Evolutionary conservation across 2,888 invertebrate genomes (phyloP).

Genomic region (Clostera curtula): DNA sequence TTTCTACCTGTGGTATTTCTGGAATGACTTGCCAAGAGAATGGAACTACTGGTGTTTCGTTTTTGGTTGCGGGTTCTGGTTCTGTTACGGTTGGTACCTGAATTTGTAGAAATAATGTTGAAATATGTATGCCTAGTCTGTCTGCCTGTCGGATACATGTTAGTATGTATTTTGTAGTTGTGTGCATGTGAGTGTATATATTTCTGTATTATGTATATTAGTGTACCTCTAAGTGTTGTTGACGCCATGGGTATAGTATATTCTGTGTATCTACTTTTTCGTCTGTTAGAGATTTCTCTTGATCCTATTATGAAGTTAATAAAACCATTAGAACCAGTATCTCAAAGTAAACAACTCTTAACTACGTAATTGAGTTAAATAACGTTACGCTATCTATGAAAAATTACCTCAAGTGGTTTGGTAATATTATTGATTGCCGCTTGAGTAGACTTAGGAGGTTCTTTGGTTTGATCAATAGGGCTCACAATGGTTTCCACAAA

Average conservation of each 20-base stretch:
- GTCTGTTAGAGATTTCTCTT: slow-evolving; percentile 11
- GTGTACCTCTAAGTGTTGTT: slow-evolving; percentile 22
- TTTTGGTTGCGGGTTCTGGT: slow-evolving; percentile 42
- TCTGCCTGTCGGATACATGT: background rate
- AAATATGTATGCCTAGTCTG: background rate
- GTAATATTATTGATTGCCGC: too few species aligned
- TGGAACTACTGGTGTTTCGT: slow-evolving; percentile 48
- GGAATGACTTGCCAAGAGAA: slow-evolving; percentile 67
- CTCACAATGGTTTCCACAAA: too few species aligned
- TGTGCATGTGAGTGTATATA: slow-evolving; percentile 4
- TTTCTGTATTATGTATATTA: slow-evolving; percentile 2
- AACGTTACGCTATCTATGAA: too few species aligned
- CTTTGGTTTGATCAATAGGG: too few species aligned
- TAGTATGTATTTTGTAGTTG: slow-evolving; percentile 7
- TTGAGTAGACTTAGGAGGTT: too few species aligned
- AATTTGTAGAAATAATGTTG: slow-evolving; percentile 12
- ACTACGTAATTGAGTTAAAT: too few species aligned
- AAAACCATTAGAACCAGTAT: too few species aligned
- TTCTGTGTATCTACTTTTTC: slow-evolving; percentile 22
- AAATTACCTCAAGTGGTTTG: too few species aligned
- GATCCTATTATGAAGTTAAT: slow-evolving; percentile 8
- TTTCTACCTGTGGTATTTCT: slow-evolving; percentile 64
- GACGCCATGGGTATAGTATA: slow-evolving; percentile 34
- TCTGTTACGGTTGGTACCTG: slow-evolving; percentile 48
- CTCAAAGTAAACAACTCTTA: too few species aligned